Conservation (phyloP, 2,797 vertebrate genomes). For the Onychomys leucogaster region DNA sequence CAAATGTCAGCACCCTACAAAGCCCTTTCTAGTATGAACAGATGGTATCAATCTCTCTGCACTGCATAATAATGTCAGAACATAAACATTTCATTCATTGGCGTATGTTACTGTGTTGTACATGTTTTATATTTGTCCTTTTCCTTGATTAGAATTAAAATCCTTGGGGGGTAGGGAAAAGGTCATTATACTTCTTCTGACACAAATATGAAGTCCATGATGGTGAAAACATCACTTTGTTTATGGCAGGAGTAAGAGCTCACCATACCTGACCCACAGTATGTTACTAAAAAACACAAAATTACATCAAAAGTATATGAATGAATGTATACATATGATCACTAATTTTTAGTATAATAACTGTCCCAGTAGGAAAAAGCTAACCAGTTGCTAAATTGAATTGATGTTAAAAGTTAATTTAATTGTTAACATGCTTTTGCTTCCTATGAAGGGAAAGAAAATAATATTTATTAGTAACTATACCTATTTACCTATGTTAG, state of each 20-base stretch:
- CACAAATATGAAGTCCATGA: neutral
- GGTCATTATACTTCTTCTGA: neutral
- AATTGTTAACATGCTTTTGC: neutral
- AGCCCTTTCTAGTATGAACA: neutral
- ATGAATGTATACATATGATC: neutral
- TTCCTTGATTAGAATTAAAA: neutral
- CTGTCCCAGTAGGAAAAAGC: neutral
- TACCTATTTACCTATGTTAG: neutral
- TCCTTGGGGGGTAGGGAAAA: neutral
- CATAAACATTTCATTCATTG: neutral
- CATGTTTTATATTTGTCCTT: neutral
- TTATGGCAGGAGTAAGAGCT: neutral
- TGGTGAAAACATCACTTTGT: neutral
- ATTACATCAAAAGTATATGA: neutral
- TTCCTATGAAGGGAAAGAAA: neutral
- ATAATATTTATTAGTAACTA: neutral
- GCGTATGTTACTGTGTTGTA: neutral
- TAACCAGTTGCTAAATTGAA: neutral
- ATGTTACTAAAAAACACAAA: neutral
- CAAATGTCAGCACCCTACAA: neutral
- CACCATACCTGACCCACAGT: neutral
- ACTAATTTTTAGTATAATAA: neutral
- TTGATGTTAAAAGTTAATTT: neutral
- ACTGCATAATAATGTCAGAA: neutral
- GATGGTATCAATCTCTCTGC: neutral